phyloP scores from a whole-genome alignment of 2,797 vertebrate species.

The Gadopsis marmoratus region DNA sequence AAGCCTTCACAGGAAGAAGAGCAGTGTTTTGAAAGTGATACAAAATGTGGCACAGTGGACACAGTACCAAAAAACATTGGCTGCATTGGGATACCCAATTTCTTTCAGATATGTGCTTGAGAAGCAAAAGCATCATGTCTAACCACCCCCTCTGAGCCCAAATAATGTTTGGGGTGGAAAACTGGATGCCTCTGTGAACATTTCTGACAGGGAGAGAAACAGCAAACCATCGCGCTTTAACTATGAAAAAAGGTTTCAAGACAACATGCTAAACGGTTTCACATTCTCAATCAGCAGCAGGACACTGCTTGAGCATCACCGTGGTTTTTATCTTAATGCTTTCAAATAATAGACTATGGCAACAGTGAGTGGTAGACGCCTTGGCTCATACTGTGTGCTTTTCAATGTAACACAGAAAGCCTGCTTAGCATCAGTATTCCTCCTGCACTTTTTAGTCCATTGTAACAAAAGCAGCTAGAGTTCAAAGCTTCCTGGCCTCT shows the following conservation, averaged over 20 bases:
- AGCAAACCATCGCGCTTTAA: slow-evolving; percentile 27
- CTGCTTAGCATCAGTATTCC: slow-evolving; percentile 29
- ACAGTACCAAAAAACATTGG: slow-evolving; percentile 25
- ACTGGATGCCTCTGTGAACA: slow-evolving; percentile 47
- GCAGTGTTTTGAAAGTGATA: slow-evolving; percentile 39
- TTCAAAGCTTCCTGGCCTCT: slow-evolving; percentile 36
- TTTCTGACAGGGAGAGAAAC: slow-evolving; percentile 38
- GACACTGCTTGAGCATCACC: slow-evolving; percentile 55
- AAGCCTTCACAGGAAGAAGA: slow-evolving; percentile 49
- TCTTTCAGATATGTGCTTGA: slow-evolving; percentile 52
- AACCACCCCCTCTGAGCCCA: slow-evolving; percentile 24
- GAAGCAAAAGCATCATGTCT: slow-evolving; percentile 39
- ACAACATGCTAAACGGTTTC: slow-evolving; percentile 64
- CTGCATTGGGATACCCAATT: slow-evolving; percentile 34
- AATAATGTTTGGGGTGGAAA: slow-evolving; percentile 38
- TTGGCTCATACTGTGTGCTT: slow-evolving; percentile 26
- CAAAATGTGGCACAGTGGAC: slow-evolving; percentile 27
- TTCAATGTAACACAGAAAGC: slow-evolving; percentile 22
- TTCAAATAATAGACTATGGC: slow-evolving; percentile 63
- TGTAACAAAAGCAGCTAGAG: slow-evolving; percentile 21
- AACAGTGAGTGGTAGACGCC: slow-evolving; percentile 21
- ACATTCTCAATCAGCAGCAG: slow-evolving; percentile 59
- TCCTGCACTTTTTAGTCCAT: slow-evolving; percentile 18
- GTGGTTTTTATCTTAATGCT: slow-evolving; percentile 63
- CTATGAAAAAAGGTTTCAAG: slow-evolving; percentile 58